A percentile compares a stretch with the other conserved stretches of the same genome.
phyloP scores from a whole-genome alignment of 2,888 invertebrate species.

The Gymnoscelis rufifasciata region DNA sequence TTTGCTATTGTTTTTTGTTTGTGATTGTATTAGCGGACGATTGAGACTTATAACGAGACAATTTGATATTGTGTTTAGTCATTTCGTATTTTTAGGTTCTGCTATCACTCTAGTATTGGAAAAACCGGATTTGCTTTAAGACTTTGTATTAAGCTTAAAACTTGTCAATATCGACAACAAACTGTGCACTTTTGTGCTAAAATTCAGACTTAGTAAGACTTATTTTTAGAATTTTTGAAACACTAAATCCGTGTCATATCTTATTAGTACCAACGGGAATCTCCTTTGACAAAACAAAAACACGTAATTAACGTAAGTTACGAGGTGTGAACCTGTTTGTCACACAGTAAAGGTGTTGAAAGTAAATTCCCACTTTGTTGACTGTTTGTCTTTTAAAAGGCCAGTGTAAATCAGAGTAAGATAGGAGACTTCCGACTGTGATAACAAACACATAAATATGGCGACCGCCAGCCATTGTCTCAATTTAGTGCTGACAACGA shows the following conservation, averaged over 20 bases:
- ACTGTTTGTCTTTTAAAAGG: conserved; percentile 57
- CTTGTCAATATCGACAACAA: conserved; percentile 21
- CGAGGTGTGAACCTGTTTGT: conserved; percentile 43
- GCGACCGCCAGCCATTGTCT: conserved; percentile 60
- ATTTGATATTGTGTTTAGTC: conserved; percentile 68
- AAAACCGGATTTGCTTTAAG: conserved; percentile 48
- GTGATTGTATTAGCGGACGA: conserved; percentile 71
- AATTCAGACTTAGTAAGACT: too few relatives aligned
- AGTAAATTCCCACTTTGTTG: conserved; percentile 53
- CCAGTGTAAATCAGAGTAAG: conserved; percentile 62
- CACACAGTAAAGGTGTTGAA: conserved; percentile 50
- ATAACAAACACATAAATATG: conserved; percentile 73
- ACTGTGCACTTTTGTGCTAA: conserved; percentile 9
- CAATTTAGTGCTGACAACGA: conserved; percentile 56
- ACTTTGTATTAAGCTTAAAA: conserved; percentile 35
- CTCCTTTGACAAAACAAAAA: conserved; percentile 4
- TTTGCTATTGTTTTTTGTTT: conserved; percentile 63
- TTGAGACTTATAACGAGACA: conserved; percentile 71
- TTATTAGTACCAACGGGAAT: conserved; percentile 4
- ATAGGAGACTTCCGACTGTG: conserved; percentile 61
- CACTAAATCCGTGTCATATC: too few relatives aligned
- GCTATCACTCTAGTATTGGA: conserved; percentile 45
- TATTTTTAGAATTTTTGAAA: too few relatives aligned
- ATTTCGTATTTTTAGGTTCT: conserved; percentile 67
- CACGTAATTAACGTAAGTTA: conserved; percentile 13